Evolutionary conservation across 2,888 invertebrate genomes (phyloP), one percentile per base, ranked within the genome.

Genomic region (Phortica okadai): DNA sequence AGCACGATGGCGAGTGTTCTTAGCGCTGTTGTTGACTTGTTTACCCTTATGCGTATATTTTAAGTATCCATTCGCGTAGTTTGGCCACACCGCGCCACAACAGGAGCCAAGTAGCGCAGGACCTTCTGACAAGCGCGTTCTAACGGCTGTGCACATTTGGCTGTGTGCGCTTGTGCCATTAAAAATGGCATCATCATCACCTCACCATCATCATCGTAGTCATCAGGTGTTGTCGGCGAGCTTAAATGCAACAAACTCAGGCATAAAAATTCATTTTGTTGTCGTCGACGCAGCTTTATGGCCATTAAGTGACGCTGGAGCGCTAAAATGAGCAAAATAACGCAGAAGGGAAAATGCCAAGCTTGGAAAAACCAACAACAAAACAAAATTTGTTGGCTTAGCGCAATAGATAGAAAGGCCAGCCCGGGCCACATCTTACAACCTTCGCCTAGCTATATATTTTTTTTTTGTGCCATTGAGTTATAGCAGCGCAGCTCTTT

Each of bases 221-320:
- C 33, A 33, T 74, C 74, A 74, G 74, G 74, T 74, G 74, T 64
- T 54, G 44, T 66, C 21, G 74, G 14, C 54, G 50, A 25, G 64
- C 67, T 74, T 62, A 74, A 74, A 74, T 74, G 64, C 64, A 74
- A 74, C 74, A 74, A 64, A 64, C 62, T 62, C 62, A 50, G 45
- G 62, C 42, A 74, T 74, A 74, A 74, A 74, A 74, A 25, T 76
- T 77, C 58, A 54, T 75, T 72, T 76, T n/a, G 59, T 62, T 74
- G 76, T 76, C 59, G 42, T 50, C 54, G 16, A n/a, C 54, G 58
- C 50, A 83, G 79, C 86, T 86, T 86, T 83, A 86, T 83, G 87
- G 84, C 82, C 87, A 77, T 86, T 85, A 86, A 86, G 86, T 78
- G 82, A 76, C 76, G 69, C 64, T 59, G 54, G 73, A 64, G 73